These are phyloP conservation scores for Poeciliopsis retropinna DNA, from an alignment of 2,113 vertebrate genomes.

Conservation along the genomic window DNA sequence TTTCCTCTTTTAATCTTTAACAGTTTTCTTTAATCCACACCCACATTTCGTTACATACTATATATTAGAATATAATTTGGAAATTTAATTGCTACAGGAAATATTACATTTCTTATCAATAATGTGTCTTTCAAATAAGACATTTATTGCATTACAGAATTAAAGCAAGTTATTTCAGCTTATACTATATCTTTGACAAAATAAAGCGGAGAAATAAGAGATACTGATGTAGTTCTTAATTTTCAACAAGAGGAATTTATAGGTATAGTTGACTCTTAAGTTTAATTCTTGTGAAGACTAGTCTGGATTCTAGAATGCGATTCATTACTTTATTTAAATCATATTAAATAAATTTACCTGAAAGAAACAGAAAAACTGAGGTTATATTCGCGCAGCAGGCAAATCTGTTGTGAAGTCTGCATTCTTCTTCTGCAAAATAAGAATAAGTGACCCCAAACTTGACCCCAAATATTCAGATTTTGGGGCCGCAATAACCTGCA, in stretches of 20 bases:
- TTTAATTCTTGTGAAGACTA: neutral
- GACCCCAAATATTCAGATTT: no score
- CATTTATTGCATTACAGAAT: neutral
- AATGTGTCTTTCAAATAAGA: neutral
- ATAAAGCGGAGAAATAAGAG: neutral
- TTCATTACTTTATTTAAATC: neutral
- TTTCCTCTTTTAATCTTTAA: neutral
- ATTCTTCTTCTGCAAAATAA: no score
- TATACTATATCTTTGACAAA: neutral
- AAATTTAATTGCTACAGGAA: neutral
- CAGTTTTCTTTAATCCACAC: neutral
- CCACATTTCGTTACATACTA: neutral
- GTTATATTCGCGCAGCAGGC: neutral
- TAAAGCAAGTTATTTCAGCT: neutral
- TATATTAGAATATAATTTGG: neutral
- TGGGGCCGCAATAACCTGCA: no score
- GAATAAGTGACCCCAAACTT: no score
- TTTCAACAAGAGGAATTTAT: neutral
- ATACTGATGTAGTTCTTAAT: neutral
- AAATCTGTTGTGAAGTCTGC: no score
- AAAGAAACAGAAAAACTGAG: neutral
- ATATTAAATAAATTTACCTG: neutral
- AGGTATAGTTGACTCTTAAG: neutral
- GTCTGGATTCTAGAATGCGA: neutral
- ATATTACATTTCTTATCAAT: neutral